Base-by-base conservation (phyloP, 2,888 invertebrate genomes). In the Rhagonycha fulva region DNA sequence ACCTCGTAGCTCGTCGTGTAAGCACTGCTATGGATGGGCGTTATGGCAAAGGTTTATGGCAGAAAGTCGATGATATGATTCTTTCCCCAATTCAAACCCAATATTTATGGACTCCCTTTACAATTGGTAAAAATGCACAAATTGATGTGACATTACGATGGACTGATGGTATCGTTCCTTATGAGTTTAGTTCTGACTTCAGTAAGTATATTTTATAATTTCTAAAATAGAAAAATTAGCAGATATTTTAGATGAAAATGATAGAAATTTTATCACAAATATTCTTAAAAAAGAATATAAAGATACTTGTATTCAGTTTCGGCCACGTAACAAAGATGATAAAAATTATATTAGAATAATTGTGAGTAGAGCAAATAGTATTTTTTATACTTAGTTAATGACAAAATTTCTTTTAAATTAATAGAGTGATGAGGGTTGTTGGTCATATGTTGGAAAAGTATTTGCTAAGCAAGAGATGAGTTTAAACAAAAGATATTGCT, bases 401-500 rank as follows among this genome's bases (percentile, higher is more conserved):
- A 24, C n/a, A 0, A 66, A 26, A 14, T 7, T 24, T 24, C 7
- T n/a, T 23, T 24, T n/a, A n/a, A 32, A 12, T 30, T 12, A 9
- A 12, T 2, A 26, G 24, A 62, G 7, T 62, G 7, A 2, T n/a
- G 62, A 62, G 4, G 78, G 79, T 14, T 79, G 80, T 71, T 75
- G 19, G 62, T 75, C 78, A 1, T 69, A 66, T 11, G 76, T 80
- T 60, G 80, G 80, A 9, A 47, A 76, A 4, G 14, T 14, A 19
- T 78, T 60, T 0, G 24, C 23, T 24, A 19, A 7, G 19, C 61
- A 70, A 19, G 0, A 0, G 1, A 7, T 70, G 4, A 19, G 12
- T 14, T 47, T 70, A 19, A 28, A 19, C 2, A 89, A 88, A 1
- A n/a, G 7, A 94, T 73, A 90, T 28, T 92, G 92, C 83, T 90